Evolutionary conservation across 2,888 invertebrate genomes (phyloP).

Genomic region (Scaptomyza reducta): DNA sequence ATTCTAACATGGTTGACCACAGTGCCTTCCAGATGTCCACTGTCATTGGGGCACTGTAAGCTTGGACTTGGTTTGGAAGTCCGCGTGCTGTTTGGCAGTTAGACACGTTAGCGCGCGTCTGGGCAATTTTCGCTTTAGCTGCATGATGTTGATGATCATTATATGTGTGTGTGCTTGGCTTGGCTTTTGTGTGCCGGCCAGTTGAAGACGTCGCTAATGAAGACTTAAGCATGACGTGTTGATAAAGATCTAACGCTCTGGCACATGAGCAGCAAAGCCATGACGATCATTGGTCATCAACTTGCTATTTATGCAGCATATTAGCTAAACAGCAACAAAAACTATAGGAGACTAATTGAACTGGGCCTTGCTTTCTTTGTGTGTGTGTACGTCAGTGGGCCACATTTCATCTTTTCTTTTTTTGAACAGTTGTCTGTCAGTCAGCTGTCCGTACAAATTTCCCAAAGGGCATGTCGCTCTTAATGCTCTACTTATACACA

Average conservation of each 20-base stretch:
- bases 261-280: slow-evolving; percentile 31
- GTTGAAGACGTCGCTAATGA: slow-evolving; percentile 77
- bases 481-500: slow-evolving; percentile 42
- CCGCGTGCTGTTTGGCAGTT: slow-evolving; percentile 58
- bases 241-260: slow-evolving; percentile 69
- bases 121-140: slow-evolving; percentile 61
- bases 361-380: slow-evolving; percentile 4
- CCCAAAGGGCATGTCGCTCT: slow-evolving; percentile 49
- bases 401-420: slow-evolving; percentile 37
- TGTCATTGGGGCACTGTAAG: slow-evolving; percentile 44
- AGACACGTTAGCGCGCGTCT: slow-evolving; percentile 60
- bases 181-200: slow-evolving; percentile 28
- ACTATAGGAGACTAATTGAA: too few relatives aligned
- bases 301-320: slow-evolving; percentile 40
- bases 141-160: slow-evolving; percentile 67
- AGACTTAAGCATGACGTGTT: slow-evolving; percentile 81
- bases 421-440: slow-evolving; percentile 73
- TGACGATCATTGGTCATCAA: slow-evolving; percentile 36
- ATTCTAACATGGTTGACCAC: slow-evolving; percentile 27
- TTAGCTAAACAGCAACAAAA: slow-evolving; percentile 7
- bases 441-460: slow-evolving; percentile 57
- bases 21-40: slow-evolving; percentile 47
- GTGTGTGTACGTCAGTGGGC: slow-evolving; percentile 22
- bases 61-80: slow-evolving; percentile 17
- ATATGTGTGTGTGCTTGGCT: slow-evolving; percentile 17